Evolutionary conservation across 2,113 vertebrate species (phyloP).

Genomic region (Coptodon rendalli): DNA sequence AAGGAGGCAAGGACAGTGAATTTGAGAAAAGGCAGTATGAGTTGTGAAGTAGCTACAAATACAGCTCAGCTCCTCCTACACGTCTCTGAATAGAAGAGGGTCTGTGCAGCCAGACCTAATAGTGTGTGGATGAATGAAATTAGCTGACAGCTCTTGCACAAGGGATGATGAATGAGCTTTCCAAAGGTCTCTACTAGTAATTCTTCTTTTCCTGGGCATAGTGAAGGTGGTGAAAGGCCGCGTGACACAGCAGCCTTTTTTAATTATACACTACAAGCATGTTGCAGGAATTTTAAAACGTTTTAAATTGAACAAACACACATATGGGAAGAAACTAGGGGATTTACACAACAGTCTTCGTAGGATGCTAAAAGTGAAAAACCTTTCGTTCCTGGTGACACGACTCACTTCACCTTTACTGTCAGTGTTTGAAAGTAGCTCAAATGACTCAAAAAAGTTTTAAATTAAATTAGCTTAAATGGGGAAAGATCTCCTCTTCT

Average conservation of each 20-base stretch:
- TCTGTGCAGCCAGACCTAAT: not conserved
- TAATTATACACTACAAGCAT: not conserved
- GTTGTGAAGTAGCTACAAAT: not conserved
- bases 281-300: constrained; percentile 15
- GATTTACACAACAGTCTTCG: not conserved
- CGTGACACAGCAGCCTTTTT: not conserved
- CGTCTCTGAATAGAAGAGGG: not conserved
- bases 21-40: not conserved
- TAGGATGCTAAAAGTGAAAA: not conserved
- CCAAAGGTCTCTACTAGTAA: constrained; percentile 13
- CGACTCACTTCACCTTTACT: not conserved
- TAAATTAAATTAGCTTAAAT: not conserved
- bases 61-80: not conserved
- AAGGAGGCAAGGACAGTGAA: not conserved
- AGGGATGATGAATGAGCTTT: constrained; percentile 43
- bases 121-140: constrained; percentile 17
- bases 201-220: not conserved
- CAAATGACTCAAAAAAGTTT: not conserved
- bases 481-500: not conserved
- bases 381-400: not conserved
- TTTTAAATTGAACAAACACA: not conserved
- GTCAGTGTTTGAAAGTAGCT: not conserved
- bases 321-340: not conserved
- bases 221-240: not conserved
- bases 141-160: not conserved